Evolutionary conservation across 1,140 invertebrate species (phyloP), one percentile per base, ranked within the genome.

Genomic region (Neocloeon triangulifer): DNA sequence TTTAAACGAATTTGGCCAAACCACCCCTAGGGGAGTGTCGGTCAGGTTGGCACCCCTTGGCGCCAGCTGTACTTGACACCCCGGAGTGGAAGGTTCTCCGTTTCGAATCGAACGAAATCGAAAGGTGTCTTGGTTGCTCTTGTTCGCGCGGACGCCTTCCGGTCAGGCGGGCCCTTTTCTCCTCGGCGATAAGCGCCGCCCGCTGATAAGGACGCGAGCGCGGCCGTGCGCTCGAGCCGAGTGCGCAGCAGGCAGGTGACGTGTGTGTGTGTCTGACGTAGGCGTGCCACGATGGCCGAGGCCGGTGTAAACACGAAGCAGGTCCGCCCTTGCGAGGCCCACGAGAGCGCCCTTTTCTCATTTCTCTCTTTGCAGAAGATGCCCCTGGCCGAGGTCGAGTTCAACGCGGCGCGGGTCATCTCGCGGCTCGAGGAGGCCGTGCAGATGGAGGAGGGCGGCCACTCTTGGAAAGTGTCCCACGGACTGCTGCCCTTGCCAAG

Each of bases 321-420:
- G 13, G 19, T n/a, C 10, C 13, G 7, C 2, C 14, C 3, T 29
- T 14, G 27, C 19, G 27, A 29, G 15, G 10, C 19, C 4, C 19
- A 29, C 15, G 3, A 3, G 3, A 12, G 4, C 14, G 14, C n/a
- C n/a, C 14, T 25, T 25, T 25, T 25, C 2, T 25, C 3, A 10
- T 15, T 28, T 28, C 29, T 8, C 5, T 14, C 6, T 10, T 10
- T 9, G n/a, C 15, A 15, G 10, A 5, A 18, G 5, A 19, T 22
- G 27, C 25, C 40, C 23, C 44, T 69, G 30, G 56, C 50, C 27
- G 61, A 60, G 25, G 48, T 72, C 38, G 63, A 69, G 45, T 67
- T 69, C 46, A 66, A 70, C 49, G 66, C 68, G 18, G 68, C 66
- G 4, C 61, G 69, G 43, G 63, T 69, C 38, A 66, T 70, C 37